Percentiles rank a stretch among this genome's conserved stretches.
Conservation (phyloP, 2,888 invertebrate species). For the Ligdia adustata region DNA sequence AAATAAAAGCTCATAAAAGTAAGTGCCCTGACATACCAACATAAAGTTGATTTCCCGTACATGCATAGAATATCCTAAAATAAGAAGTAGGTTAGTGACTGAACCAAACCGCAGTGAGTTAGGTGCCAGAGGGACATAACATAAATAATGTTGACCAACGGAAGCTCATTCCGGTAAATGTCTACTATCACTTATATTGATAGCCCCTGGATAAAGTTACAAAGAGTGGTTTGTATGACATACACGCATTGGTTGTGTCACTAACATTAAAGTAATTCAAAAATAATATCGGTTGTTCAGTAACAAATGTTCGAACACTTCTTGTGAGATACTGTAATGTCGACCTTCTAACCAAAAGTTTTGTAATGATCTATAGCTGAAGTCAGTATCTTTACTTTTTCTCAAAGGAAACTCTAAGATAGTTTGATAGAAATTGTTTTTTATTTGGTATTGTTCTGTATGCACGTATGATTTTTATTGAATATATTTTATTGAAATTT, state of each 20-base stretch:
- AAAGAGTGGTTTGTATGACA: slow-evolving; percentile 33
- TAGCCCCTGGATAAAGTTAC: slow-evolving; percentile 35
- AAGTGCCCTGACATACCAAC: too few species aligned
- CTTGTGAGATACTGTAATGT: slow-evolving; percentile 9
- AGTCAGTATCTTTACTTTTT: background rate
- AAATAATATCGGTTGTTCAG: slow-evolving; percentile 13
- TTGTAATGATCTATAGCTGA: background rate
- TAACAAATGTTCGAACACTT: background rate
- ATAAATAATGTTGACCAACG: slow-evolving; percentile 35
- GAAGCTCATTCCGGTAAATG: slow-evolving; percentile 39
- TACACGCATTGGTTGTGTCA: slow-evolving; percentile 22
- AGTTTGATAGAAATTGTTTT: too few species aligned
- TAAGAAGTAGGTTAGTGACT: slow-evolving; percentile 11
- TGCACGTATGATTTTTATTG: too few species aligned
- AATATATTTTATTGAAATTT: too few species aligned
- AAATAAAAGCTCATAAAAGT: too few species aligned
- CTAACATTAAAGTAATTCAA: slow-evolving; percentile 25
- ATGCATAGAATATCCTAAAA: slow-evolving; percentile 3
- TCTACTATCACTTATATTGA: slow-evolving; percentile 35
- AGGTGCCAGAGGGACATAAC: slow-evolving; percentile 28
- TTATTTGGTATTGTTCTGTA: too few species aligned
- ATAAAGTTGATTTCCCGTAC: too few species aligned
- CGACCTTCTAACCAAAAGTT: slow-evolving; percentile 3
- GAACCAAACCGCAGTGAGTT: slow-evolving; percentile 11
- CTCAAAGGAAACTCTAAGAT: background rate